Conservation (phyloP, 2,888 invertebrate genomes). For the Zeuzera pyrina region DNA sequence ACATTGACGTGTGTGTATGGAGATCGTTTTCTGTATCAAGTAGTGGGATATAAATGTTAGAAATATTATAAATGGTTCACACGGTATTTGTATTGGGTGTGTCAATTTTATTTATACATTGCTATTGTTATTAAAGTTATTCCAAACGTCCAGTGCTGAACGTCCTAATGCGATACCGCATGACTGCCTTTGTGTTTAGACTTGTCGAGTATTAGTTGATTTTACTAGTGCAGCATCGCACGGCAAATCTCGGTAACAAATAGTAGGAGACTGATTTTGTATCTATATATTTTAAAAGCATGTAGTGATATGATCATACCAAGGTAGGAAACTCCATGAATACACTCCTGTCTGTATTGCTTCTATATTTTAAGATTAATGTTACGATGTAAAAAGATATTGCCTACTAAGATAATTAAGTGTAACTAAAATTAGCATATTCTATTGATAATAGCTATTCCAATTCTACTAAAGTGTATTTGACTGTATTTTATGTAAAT, state of each 20-base stretch:
- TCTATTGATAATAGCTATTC: constrained; percentile 32
- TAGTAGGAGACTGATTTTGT: constrained; percentile 72
- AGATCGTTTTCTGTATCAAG: constrained; percentile 30
- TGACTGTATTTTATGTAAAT: constrained; percentile 61
- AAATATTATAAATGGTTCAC: constrained; percentile 21
- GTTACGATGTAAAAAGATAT: constrained; percentile 32
- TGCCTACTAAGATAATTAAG: constrained; percentile 33
- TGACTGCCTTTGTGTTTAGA: constrained; percentile 38
- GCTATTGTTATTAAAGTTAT: constrained; percentile 29
- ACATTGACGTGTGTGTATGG: constrained; percentile 46
- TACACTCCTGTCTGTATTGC: constrained; percentile 32
- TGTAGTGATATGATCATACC: constrained; percentile 60
- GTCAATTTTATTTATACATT: constrained; percentile 18
- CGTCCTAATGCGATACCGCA: constrained; percentile 43
- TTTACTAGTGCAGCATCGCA: constrained; percentile 31
- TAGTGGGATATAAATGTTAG: constrained; percentile 21
- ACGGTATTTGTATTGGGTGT: constrained; percentile 21
- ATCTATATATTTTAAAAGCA: constrained; percentile 46
- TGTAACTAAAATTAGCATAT: constrained; percentile 24
- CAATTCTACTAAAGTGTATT: constrained; percentile 54
- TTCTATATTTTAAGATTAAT: constrained; percentile 24
- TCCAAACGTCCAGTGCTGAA: constrained; percentile 52
- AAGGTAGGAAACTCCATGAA: constrained; percentile 39
- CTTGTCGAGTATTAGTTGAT: constrained; percentile 28
- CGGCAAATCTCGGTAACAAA: constrained; percentile 55